Base-by-base conservation (phyloP, 2,797 vertebrate species). In the Clarias platycephalus region DNA sequence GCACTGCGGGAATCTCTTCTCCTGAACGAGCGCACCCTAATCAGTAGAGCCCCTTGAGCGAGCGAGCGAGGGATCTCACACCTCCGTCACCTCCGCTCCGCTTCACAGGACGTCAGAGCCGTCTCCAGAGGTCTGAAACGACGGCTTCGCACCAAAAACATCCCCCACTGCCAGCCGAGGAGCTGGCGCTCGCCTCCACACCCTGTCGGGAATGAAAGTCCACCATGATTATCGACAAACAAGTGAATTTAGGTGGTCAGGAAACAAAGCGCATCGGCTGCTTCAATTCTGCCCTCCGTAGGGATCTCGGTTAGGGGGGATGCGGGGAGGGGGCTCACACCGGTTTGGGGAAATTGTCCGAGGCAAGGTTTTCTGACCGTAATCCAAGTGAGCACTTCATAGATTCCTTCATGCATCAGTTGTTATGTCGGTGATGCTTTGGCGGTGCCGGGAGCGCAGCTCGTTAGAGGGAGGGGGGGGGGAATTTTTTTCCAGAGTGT, bases 401-500 rank as follows among this genome's bases (percentile, higher is more conserved):
- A 28, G 57, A 62, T 76, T 83, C 60, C 71, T 83, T 75, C 60
- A 75, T 83, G 70, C 71, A 75, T 83, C 71, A 75, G 57, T 81
- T 81, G 44, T 64, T 63, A 80, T 80, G 40, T 80, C 24, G 68
- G 58, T 34, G 55, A 80, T 80, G 80, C 55, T 58, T 76, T 60
- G 58, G 80, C 49, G 40, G 57, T 22, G 24, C 28, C 20, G 7
- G 26, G 64, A 76, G 64, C 58, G 34, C 31, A n/a, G 57, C 28
- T 60, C 62, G 68, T 58, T 44, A 28, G 49, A 82, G 55, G 4
- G 66, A 75, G 60, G 22, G 26, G n/a, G 57, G 26, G 58, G 82
- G 16, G 82, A 78, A 81, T 75, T 86, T 87, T 87, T 89, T 88
- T 88, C 88, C 88, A 89, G 77, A 85, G 88, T 71, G 85, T 90